These are phyloP conservation scores for Fopius arisanus DNA, from an alignment of 1,140 invertebrate species.

Conservation along the genomic window DNA sequence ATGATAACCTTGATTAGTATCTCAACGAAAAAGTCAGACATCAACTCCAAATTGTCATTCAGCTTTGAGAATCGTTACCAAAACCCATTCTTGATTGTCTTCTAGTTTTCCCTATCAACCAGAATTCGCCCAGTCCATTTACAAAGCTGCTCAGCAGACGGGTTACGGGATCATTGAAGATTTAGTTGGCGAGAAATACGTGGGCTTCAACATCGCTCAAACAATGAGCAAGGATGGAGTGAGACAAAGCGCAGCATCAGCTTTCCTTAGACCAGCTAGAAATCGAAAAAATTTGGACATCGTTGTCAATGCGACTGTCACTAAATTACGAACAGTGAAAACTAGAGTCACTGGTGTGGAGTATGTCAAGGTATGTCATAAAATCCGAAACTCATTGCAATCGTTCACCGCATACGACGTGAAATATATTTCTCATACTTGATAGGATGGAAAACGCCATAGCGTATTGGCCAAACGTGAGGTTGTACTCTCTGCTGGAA, in stretches of 20 bases:
- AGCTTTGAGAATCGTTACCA: too few species aligned
- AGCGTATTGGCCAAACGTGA: slow-evolving; percentile 69
- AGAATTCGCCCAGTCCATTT: slow-evolving; percentile 64
- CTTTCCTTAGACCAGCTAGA: slow-evolving; percentile 70
- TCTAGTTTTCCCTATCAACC: slow-evolving; percentile 66
- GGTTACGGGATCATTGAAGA: slow-evolving; percentile 68
- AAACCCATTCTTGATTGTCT: not conserved
- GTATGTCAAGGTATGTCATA: slow-evolving; percentile 38
- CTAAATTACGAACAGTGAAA: slow-evolving; percentile 56
- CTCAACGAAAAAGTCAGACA: not conserved
- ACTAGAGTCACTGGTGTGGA: slow-evolving; percentile 44
- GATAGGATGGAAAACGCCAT: slow-evolving; percentile 56
- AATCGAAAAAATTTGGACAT: slow-evolving; percentile 76
- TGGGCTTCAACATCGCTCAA: slow-evolving; percentile 62
- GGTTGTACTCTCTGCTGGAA: slow-evolving; percentile 74
- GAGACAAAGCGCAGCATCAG: slow-evolving; percentile 71
- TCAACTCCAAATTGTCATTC: not conserved
- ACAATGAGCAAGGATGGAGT: slow-evolving; percentile 70
- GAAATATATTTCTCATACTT: not conserved
- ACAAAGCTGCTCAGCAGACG: slow-evolving; percentile 68
- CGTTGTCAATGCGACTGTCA: slow-evolving; percentile 71
- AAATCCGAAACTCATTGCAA: not conserved
- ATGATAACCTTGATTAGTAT: not conserved
- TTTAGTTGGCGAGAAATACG: slow-evolving; percentile 66
- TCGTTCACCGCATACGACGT: not conserved